A percentile compares a stretch with the other conserved stretches of the same genome.
phyloP scores from a whole-genome alignment of 2,797 vertebrate species.

The Sebastes itinus region DNA sequence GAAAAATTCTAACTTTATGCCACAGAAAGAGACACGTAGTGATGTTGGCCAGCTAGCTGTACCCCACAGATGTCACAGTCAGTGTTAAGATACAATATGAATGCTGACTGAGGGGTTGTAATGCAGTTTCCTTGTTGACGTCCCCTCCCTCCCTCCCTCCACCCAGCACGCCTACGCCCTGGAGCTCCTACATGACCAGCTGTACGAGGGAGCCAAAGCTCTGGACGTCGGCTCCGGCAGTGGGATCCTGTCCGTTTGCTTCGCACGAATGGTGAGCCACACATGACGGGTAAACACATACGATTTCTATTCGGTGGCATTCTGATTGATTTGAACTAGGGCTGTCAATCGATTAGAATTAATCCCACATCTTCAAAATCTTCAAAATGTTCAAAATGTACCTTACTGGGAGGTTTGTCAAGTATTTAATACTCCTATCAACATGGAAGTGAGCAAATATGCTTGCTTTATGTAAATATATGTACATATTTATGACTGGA shows the following conservation, averaged over 20 bases:
- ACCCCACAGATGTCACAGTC: background rate
- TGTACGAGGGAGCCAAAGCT: slow-evolving; percentile 96
- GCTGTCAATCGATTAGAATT: too few relatives aligned
- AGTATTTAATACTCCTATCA: too few relatives aligned
- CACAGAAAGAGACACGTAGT: background rate
- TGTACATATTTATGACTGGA: too few relatives aligned
- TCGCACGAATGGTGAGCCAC: slow-evolving; percentile 95
- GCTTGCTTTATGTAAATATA: too few relatives aligned
- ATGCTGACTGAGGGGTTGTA: slow-evolving; percentile 21
- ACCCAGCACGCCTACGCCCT: slow-evolving; percentile 95
- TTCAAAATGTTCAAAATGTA: too few relatives aligned
- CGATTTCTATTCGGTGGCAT: slow-evolving; percentile 37
- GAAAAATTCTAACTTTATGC: background rate
- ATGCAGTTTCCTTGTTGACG: slow-evolving; percentile 18
- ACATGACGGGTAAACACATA: slow-evolving; percentile 52
- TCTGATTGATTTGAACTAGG: background rate
- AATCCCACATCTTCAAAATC: too few relatives aligned
- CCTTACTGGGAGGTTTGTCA: accelerated
- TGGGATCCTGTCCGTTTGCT: slow-evolving; percentile 96
- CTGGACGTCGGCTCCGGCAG: slow-evolving; percentile 98
- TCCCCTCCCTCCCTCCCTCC: slow-evolving; percentile 2
- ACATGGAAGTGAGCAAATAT: too few relatives aligned
- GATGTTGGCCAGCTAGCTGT: background rate
- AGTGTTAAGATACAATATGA: background rate
- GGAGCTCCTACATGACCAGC: slow-evolving; percentile 95